Conservation (phyloP, 2,113 vertebrate species). For the Pogona vitticeps region DNA sequence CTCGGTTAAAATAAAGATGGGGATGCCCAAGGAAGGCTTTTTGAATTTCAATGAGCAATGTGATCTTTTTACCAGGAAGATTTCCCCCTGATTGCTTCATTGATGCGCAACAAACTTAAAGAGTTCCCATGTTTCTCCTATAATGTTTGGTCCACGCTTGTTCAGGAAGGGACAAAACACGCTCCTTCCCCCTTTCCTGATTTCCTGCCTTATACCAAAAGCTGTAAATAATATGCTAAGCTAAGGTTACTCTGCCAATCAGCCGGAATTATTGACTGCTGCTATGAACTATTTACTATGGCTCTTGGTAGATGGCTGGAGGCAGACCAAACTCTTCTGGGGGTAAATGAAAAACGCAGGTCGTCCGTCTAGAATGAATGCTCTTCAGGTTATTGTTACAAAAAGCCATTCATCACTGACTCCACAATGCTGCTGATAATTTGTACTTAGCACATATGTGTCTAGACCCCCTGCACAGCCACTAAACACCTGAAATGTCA, state of each 20-base stretch:
- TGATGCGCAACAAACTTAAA: slow-evolving; percentile 1
- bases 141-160: background rate
- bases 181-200: background rate
- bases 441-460: slow-evolving; percentile 18
- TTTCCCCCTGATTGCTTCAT: slow-evolving; percentile 10
- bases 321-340: slow-evolving; percentile 31
- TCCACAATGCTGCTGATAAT: slow-evolving; percentile 33
- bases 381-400: slow-evolving; percentile 29
- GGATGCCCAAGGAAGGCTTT: slow-evolving; percentile 3
- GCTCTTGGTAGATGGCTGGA: slow-evolving; percentile 19
- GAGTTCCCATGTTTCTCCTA: slow-evolving; percentile 6
- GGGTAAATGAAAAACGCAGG: slow-evolving; percentile 25
- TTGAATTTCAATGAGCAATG: slow-evolving; percentile 31
- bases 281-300: slow-evolving; percentile 30
- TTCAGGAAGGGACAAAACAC: background rate
- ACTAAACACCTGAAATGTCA: slow-evolving; percentile 28
- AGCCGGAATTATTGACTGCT: slow-evolving; percentile 26
- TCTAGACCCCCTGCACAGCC: slow-evolving; percentile 5
- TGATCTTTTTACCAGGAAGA: slow-evolving; percentile 20
- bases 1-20: slow-evolving; percentile 16
- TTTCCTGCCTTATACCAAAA: slow-evolving; percentile 20
- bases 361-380: slow-evolving; percentile 16
- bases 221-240: slow-evolving; percentile 13
- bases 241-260: slow-evolving; percentile 30
- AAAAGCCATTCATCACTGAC: slow-evolving; percentile 22